Evolutionary conservation across 2,888 invertebrate genomes (phyloP).

Genomic region (Rutpela maculata): DNA sequence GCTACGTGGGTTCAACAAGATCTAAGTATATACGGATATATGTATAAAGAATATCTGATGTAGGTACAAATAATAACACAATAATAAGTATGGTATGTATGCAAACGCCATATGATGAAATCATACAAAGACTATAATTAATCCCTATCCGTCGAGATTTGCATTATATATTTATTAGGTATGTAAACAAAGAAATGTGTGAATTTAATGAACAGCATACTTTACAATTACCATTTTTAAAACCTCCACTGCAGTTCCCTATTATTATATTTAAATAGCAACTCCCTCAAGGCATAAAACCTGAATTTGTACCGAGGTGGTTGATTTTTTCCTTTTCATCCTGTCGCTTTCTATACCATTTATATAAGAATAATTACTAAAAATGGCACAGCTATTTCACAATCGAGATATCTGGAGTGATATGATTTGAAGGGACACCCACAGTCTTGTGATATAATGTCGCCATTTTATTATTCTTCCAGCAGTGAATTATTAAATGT

Average conservation of each 20-base stretch:
- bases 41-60: no score
- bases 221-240: not conserved
- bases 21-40: no score
- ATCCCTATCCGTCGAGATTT: no score
- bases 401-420: conserved; percentile 4
- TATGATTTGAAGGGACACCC: conserved; percentile 6
- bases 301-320: not conserved
- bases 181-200: not conserved
- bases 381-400: not conserved
- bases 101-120: no score
- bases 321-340: conserved; percentile 5
- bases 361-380: conserved; percentile 1
- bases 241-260: not conserved
- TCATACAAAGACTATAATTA: no score
- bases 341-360: conserved; percentile 5
- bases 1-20: no score
- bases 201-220: not conserved
- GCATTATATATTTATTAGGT: not conserved
- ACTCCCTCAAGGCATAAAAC: not conserved
- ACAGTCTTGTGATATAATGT: not conserved
- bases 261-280: not conserved
- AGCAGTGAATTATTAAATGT: no score
- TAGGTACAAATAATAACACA: no score
- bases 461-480: not conserved
- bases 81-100: no score